Percentiles rank a stretch among this genome's conserved stretches.
phyloP scores from a whole-genome alignment of 2,113 vertebrate species.

The Candoia aspera region DNA sequence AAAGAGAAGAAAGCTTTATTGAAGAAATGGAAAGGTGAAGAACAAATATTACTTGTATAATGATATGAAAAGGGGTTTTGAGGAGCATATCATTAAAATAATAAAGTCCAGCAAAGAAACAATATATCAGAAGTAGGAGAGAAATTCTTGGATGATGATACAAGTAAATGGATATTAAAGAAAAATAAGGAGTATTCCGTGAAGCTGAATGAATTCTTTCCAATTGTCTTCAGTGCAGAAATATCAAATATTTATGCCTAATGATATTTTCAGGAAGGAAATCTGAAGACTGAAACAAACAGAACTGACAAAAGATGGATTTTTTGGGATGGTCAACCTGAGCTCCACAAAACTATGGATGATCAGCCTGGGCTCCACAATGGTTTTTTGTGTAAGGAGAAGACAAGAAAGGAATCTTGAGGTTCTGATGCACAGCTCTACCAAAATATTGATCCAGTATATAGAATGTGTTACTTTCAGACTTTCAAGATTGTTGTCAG shows the following conservation, averaged over 20 bases:
- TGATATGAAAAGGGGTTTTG: neutral
- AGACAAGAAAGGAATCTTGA: neutral
- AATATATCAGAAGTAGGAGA: neutral
- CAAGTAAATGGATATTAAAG: neutral
- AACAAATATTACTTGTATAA: neutral
- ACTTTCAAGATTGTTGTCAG: too few species aligned
- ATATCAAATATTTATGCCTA: neutral
- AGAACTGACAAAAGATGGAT: neutral
- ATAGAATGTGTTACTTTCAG: neutral
- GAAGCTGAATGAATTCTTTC: neutral
- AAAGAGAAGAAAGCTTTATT: neutral
- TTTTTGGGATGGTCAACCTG: neutral
- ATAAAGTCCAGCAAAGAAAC: neutral
- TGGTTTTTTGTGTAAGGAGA: neutral
- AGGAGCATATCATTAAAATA: neutral
- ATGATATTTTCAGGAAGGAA: neutral
- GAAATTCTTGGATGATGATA: neutral
- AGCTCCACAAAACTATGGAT: neutral
- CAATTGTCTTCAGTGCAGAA: neutral
- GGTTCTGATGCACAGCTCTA: neutral
- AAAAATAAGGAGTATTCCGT: neutral
- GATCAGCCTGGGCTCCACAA: neutral
- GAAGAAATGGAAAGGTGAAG: neutral
- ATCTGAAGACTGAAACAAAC: neutral
- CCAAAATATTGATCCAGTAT: neutral